These are phyloP conservation scores for Caradrina kadenii DNA, from an alignment of 2,888 invertebrate species.

Conservation along the genomic window DNA sequence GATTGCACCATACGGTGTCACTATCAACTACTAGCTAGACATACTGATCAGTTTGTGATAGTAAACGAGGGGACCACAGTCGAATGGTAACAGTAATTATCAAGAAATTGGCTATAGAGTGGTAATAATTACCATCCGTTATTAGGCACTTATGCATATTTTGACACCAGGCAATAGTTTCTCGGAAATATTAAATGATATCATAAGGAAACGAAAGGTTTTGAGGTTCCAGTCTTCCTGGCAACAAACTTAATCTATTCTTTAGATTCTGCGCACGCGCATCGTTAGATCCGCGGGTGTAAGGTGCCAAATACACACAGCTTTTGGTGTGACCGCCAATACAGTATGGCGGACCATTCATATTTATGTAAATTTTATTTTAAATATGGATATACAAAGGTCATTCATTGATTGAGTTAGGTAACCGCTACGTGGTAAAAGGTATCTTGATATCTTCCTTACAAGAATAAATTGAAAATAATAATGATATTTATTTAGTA, in stretches of 20 bases:
- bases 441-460: not conserved
- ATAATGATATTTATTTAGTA: not conserved
- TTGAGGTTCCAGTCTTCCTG: not conserved
- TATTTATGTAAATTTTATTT: slow-evolving; percentile 51
- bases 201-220: not conserved
- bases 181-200: not conserved
- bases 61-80: not conserved
- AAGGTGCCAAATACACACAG: slow-evolving; percentile 49
- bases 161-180: not conserved
- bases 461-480: not conserved
- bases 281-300: slow-evolving; percentile 18
- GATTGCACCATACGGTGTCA: slow-evolving; percentile 16
- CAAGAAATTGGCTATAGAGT: too few relatives aligned
- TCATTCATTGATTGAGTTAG: slow-evolving; percentile 45
- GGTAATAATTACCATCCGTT: too few relatives aligned
- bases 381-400: slow-evolving; percentile 48
- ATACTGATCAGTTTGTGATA: slow-evolving; percentile 9
- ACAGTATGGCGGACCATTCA: slow-evolving; percentile 52
- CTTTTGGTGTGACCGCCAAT: slow-evolving; percentile 55
- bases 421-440: slow-evolving; percentile 4
- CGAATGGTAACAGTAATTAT: not conserved
- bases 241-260: not conserved
- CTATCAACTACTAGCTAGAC: not conserved
- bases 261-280: slow-evolving; percentile 46
- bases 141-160: too few relatives aligned